Base-by-base conservation (phyloP, 2,888 invertebrate species). In the Clunio marinus region DNA sequence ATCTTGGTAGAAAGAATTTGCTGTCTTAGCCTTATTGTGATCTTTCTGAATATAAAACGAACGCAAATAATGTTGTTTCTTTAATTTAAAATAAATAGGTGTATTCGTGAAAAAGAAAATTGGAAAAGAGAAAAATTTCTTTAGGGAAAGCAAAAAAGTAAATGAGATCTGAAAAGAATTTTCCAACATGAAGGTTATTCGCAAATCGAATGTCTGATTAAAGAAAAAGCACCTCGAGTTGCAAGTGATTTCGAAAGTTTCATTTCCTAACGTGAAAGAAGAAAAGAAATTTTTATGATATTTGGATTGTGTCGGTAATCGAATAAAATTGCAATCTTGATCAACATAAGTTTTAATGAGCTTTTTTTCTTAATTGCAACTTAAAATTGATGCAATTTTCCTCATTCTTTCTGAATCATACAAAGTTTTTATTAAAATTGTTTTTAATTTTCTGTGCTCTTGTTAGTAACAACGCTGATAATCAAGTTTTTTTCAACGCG, bases 181-280 rank as follows among this genome's bases (percentile, higher is more conserved):
- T 7, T 32, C 10, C 32, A 32, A 32, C 27, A 25, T 57, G 57
- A 27, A 57, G 57, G 25, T 57, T 57, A 57, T 57, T 57, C n/a
- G 57, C 57, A 57, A 57, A 57, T 57, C 57, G 57, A 57, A 57
- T 57, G 24, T 57, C 57, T 57, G 57, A 57, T 57, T n/a, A n/a
- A n/a, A n/a, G n/a, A 57, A 57, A 25, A 57, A 57, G 57, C 57
- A 57, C 27, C 57, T 17, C n/a, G 57, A 57, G 27, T 57, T 57
- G 57, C 24, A 57, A 57, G 57, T 57, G 57, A 57, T 57, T 57
- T 27, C n/a, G n/a, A n/a, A n/a, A n/a, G n/a, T n/a, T n/a, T n/a
- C n/a, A n/a, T n/a, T 32, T 32, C 4, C 10, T 7, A 10, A 32
- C 4, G 10, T 10, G 32, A 32, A 32, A 4, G 32, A 32, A 32